Conservation (phyloP, 2,797 vertebrate species). For the Chrosomus eos region DNA sequence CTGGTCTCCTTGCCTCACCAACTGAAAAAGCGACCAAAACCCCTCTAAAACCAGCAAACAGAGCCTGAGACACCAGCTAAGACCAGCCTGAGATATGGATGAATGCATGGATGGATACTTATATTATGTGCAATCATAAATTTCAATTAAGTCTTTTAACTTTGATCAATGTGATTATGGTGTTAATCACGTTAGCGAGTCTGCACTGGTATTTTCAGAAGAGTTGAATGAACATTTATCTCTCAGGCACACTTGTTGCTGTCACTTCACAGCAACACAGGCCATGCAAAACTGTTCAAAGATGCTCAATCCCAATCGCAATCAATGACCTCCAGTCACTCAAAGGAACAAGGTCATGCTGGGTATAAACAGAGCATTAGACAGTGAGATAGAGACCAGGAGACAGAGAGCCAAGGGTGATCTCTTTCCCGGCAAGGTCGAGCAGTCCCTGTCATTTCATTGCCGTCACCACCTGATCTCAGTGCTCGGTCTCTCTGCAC, state of each 20-base stretch:
- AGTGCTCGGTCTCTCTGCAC: not conserved
- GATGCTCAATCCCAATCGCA: not conserved
- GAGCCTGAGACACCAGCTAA: not conserved
- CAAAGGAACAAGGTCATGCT: conserved; percentile 28
- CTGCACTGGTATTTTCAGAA: not conserved
- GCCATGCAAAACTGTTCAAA: conserved; percentile 14
- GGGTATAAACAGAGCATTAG: conserved; percentile 21
- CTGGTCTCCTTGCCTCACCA: not conserved
- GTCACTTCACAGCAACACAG: conserved; percentile 2
- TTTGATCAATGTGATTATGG: not conserved
- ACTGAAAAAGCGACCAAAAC: not conserved
- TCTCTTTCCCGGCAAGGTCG: conserved; percentile 16
- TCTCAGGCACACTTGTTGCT: not conserved
- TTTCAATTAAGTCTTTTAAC: not conserved
- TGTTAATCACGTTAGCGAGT: not conserved
- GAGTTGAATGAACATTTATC: conserved; percentile 3
- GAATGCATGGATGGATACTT: not conserved
- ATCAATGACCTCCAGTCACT: conserved; percentile 26
- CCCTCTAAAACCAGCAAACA: not conserved
- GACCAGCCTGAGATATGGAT: not conserved
- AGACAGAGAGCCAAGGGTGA: conserved; percentile 22
- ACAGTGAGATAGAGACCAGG: not conserved
- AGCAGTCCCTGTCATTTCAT: conserved; percentile 22
- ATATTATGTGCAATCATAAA: not conserved
- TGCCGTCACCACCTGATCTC: conserved; percentile 21